Evolutionary conservation across 1,140 invertebrate species (phyloP), one percentile per base, ranked within the genome.

Genomic region (Sinonovacula constricta): DNA sequence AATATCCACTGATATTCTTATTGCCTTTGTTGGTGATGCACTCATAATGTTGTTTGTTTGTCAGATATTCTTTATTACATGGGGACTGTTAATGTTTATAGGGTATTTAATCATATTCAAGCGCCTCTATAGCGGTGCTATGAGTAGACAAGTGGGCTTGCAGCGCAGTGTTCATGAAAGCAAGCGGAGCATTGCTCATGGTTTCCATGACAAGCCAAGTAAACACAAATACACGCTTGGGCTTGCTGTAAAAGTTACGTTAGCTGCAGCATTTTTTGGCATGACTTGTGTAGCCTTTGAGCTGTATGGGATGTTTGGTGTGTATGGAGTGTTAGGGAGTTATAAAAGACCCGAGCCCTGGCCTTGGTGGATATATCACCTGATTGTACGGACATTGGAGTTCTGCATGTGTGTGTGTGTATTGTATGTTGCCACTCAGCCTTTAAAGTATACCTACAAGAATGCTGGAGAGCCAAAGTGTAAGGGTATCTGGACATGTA

Each of bases 311-410:
- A 94, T 96, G 77, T 94, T 96, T 85, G 94, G 94, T 15, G 94
- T 95, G 10, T 88, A 93, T 88, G 91, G 93, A 83, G 84, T 93
- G 54, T 92, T 94, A 54, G 39, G 51, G 22, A 81, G 59, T 4
- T n/a, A 67, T 3, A 72, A 66, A 14, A 68, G 70, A 53, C 86
- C 86, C n/a, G 76, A 88, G 36, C 92, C 93, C 0, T 98, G 96
- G 96, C 91, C 97, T 5, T 95, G 96, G 92, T 97, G 96, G 95
- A 94, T 95, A 14, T 97, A 96, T 91, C 95, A 97, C 83, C 95
- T 96, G 81, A 95, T 94, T 1, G 92, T 97, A 33, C 93, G 96
- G 24, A 91, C 97, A 0, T 93, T 97, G 36, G 96, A 98, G 88
- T 93, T 97, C 28, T 94, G 94, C 0, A 95, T 97, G 82, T 95